Evolutionary conservation across 2,888 invertebrate species (phyloP), one percentile per base, ranked within the genome.

Genomic region (Trichogramma evanescens): DNA sequence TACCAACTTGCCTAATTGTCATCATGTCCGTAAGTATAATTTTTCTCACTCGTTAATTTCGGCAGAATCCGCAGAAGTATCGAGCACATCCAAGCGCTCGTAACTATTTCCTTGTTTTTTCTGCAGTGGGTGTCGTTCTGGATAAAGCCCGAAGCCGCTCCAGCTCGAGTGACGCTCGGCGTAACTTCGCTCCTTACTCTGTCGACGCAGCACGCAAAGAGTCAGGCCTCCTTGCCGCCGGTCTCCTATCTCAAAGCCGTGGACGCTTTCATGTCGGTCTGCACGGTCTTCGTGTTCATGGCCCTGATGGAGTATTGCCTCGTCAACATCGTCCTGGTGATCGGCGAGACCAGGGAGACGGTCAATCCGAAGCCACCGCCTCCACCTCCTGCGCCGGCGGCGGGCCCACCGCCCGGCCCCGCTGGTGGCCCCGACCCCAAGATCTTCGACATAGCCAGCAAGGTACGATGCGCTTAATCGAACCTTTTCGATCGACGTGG

Each of bases 121-220:
- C 78, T 78, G 41, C 78, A 91, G 85, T 94, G 94, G 94, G 91
- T 94, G 4, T 93, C 93, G 0, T 95, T 95, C 80, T 95, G 94
- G 94, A 93, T 95, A 70, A 93, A 93, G 75, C 93, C 93, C 0
- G 95, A 95, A 78, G 94, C 94, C 0, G 93, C 93, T 4, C 95
- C 95, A 0, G 95, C 95, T 26, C 83, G 95, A 5, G 95, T 95
- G 40, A 95, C 95, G 0, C 82, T 95, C 0, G 95, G 95, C 13
- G 94, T 95, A 61, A 94, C 94, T 62, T 93, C 93, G 42, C 80
- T 94, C 48, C 84, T 94, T 55, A 94, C 94, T 3, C 80, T 94
- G 3, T 93, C 93, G 9, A 94, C 94, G 3, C 94, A 94, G 73
- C 94, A 94, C 76, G 94, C 94, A 9, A 94, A 94, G 80, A 93